Evolutionary conservation across 2,888 invertebrate genomes (phyloP).

Genomic region (Brachynemurus nebulosus): DNA sequence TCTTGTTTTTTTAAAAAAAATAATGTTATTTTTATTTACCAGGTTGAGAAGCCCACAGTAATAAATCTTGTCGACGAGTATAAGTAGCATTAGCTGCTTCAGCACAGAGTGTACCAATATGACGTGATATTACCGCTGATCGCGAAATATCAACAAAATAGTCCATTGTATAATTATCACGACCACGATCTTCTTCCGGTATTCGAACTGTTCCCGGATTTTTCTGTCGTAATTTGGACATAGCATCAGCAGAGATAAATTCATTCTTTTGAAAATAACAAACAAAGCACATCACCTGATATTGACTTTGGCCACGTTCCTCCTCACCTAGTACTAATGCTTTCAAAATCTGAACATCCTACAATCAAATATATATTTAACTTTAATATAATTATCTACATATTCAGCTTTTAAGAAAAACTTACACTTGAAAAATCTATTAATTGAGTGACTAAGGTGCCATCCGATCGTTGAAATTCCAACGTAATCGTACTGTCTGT

Average conservation of each 20-base stretch:
- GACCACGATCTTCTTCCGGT: constrained; percentile 81
- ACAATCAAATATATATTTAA: constrained; percentile 28
- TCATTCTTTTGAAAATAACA: constrained; percentile 82
- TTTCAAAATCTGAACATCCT: constrained; percentile 90
- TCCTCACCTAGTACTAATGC: constrained; percentile 82
- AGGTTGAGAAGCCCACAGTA: constrained; percentile 63
- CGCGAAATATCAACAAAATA: constrained; percentile 59
- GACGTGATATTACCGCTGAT: constrained; percentile 54
- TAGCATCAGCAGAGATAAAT: constrained; percentile 91
- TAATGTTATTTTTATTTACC: constrained; percentile 44
- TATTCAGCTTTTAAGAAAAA: constrained; percentile 19
- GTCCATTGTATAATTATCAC: constrained; percentile 72
- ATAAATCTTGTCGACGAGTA: constrained; percentile 62
- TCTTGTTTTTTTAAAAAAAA: no score
- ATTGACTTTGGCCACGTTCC: constrained; percentile 77
- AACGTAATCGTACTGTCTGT: constrained; percentile 79
- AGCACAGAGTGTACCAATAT: constrained; percentile 60
- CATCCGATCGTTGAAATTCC: constrained; percentile 83
- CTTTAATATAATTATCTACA: not conserved
- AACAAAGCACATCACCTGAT: constrained; percentile 84
- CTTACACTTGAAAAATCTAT: constrained; percentile 90
- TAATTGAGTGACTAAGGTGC: constrained; percentile 80
- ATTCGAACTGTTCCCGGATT: constrained; percentile 48
- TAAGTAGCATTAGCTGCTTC: constrained; percentile 66
- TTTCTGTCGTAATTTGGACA: constrained; percentile 86